A percentile compares a stretch with the other conserved stretches of the same genome.
Evolutionary conservation across 2,113 vertebrate genomes (phyloP).

Genomic region (Fukomys damarensis): DNA sequence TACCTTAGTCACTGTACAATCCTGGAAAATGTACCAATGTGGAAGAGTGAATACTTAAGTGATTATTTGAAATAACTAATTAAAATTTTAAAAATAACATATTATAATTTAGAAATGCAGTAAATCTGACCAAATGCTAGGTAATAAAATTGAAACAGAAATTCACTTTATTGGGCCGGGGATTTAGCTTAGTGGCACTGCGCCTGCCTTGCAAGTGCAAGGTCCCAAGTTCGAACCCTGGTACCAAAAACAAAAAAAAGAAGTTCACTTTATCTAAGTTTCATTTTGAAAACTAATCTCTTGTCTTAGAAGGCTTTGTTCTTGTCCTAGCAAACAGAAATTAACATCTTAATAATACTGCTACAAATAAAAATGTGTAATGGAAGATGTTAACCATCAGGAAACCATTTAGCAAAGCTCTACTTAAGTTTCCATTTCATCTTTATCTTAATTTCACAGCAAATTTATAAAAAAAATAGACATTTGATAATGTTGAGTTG

Average conservation of each 20-base stretch:
- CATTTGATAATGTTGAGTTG: background rate
- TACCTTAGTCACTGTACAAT: background rate
- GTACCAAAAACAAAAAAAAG: no score
- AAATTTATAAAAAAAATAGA: background rate
- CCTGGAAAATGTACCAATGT: background rate
- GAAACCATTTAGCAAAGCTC: background rate
- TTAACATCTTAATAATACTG: background rate
- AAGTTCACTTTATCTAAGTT: background rate
- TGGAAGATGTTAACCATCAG: background rate
- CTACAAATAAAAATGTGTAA: background rate
- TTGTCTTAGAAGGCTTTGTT: background rate
- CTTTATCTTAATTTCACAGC: background rate
- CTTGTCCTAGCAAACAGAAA: background rate
- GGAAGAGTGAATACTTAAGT: background rate
- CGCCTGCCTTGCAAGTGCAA: no score
- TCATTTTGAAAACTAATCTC: background rate
- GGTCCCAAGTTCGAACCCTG: no score
- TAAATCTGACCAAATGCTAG: background rate
- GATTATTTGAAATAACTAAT: background rate
- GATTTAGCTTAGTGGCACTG: no score
- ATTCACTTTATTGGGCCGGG: background rate
- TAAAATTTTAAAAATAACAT: background rate
- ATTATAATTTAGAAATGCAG: background rate
- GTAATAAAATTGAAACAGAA: background rate
- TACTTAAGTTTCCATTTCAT: slow-evolving; percentile 27